Conservation (phyloP, 2,113 vertebrate species). For the Ramphastos sulfuratus region DNA sequence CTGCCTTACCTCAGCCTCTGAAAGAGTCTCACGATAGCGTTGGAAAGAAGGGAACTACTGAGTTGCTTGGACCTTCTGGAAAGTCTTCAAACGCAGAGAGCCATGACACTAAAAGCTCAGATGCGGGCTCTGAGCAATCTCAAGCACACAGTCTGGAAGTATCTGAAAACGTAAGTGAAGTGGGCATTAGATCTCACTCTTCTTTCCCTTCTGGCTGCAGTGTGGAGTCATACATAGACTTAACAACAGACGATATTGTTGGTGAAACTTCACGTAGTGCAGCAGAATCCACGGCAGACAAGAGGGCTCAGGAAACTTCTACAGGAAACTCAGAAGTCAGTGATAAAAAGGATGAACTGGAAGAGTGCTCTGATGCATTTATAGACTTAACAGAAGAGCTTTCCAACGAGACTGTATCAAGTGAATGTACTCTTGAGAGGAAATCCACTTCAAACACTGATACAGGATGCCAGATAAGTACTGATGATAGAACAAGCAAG, state of each 20-base stretch:
- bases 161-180: constrained; percentile 30
- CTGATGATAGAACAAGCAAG: constrained; percentile 69
- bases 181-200: neutral
- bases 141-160: constrained; percentile 25
- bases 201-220: neutral
- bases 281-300: neutral
- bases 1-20: constrained; percentile 48
- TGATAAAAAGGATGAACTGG: constrained; percentile 40
- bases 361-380: neutral
- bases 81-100: constrained; percentile 35
- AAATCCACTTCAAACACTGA: constrained; percentile 10
- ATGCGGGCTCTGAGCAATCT: constrained; percentile 52
- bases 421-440: constrained; percentile 36
- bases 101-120: neutral
- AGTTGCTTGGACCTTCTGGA: constrained; percentile 27
- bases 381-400: constrained; percentile 60
- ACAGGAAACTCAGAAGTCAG: neutral
- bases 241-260: constrained; percentile 58
- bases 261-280: constrained; percentile 31
- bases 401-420: constrained; percentile 14
- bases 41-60: neutral
- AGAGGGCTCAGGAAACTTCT: neutral
- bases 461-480: constrained; percentile 28
- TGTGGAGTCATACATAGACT: constrained; percentile 27
- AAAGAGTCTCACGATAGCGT: neutral